Percentiles rank a stretch among this genome's conserved stretches.
phyloP scores from a whole-genome alignment of 2,797 vertebrate species.

The Sylvilagus floridanus region DNA sequence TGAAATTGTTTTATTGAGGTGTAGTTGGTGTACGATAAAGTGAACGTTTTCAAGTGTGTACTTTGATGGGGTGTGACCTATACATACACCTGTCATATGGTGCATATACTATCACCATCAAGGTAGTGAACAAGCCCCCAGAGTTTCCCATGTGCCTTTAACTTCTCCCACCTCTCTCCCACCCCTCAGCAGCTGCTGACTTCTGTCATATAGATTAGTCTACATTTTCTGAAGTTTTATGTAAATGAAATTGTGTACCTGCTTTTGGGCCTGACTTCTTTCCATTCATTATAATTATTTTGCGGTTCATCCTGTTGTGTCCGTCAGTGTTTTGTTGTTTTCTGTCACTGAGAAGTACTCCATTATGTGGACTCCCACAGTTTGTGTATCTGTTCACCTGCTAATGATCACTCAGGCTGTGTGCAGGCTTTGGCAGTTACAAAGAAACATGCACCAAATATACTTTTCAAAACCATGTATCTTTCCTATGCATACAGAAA shows the following conservation, averaged over 20 bases:
- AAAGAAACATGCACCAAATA: conserved; percentile 33
- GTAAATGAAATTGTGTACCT: not conserved
- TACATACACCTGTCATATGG: not conserved
- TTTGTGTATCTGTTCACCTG: not conserved
- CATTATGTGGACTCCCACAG: not conserved
- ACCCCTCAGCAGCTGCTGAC: not conserved
- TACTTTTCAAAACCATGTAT: not conserved
- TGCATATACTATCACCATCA: not conserved
- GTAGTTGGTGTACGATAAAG: not conserved
- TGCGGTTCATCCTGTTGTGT: not conserved
- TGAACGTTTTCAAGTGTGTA: not conserved
- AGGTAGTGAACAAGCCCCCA: not conserved
- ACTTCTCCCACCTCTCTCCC: not conserved
- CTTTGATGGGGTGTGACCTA: not conserved
- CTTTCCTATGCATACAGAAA: not conserved
- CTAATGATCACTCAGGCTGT: not conserved
- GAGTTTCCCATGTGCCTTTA: not conserved
- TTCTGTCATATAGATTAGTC: not conserved
- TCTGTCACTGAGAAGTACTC: not conserved
- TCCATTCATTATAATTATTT: conserved; percentile 3
- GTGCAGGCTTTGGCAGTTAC: not conserved
- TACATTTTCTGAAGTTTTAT: not conserved
- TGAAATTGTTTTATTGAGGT: not conserved
- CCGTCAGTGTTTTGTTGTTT: not conserved
- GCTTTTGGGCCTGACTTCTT: not conserved